A percentile compares a stretch with the other conserved stretches of the same genome.
These are phyloP conservation scores for Cryptosula pallasiana DNA, from an alignment of 2,888 invertebrate species.

Conservation along the genomic window DNA sequence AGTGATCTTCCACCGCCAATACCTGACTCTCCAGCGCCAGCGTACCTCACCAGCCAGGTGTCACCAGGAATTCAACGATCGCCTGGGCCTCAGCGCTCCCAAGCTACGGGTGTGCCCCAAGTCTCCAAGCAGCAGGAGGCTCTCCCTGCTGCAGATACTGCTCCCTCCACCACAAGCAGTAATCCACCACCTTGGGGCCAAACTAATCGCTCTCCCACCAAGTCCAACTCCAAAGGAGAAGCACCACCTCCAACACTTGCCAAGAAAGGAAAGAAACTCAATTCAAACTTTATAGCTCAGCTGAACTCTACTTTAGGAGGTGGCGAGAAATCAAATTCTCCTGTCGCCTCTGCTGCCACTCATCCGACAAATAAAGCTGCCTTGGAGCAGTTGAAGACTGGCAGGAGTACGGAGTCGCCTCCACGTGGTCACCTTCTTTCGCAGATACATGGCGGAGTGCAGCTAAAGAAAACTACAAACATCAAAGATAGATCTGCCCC, in stretches of 20 bases:
- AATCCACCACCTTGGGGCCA: neutral
- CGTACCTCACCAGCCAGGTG: conserved; percentile 18
- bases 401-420: neutral
- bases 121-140: neutral
- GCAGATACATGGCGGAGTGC: conserved; percentile 6
- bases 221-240: neutral
- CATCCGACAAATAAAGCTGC: neutral
- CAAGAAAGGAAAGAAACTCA: conserved; percentile 10
- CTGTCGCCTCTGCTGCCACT: neutral
- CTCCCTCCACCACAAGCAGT: neutral
- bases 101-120: neutral
- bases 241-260: conserved; percentile 3
- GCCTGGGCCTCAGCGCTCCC: neutral
- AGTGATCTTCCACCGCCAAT: conserved; percentile 13
- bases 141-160: neutral
- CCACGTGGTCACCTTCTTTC: neutral
- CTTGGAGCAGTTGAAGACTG: neutral
- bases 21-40: conserved; percentile 9
- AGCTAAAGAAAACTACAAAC: conserved; percentile 3
- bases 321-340: neutral
- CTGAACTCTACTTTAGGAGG: conserved; percentile 15
- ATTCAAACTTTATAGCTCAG: conserved; percentile 20
- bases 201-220: neutral
- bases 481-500: conserved; percentile 13
- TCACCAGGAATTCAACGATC: neutral